phyloP scores from a whole-genome alignment of 2,797 vertebrate species.

The Natrix natrix region DNA sequence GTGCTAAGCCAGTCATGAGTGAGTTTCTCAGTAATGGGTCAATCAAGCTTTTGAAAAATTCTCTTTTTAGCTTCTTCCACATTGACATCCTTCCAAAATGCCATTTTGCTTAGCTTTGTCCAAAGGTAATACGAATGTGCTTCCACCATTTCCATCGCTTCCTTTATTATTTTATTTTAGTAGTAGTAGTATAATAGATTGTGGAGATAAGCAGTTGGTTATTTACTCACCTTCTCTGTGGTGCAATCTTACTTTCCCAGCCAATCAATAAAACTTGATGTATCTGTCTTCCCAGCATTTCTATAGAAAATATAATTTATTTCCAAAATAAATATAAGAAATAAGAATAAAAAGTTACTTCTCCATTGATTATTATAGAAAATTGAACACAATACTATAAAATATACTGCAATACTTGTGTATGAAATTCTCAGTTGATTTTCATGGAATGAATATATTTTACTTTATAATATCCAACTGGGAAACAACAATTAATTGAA shows the following conservation, averaged over 20 bases:
- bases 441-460: not conserved
- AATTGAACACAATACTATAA: constrained; percentile 1
- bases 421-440: not conserved
- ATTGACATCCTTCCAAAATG: not conserved
- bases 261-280: not conserved
- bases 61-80: not conserved
- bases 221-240: not conserved
- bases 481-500: constrained; percentile 30
- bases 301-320: not conserved
- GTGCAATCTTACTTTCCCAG: not conserved
- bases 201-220: not conserved
- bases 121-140: not conserved
- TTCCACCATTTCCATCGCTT: not conserved
- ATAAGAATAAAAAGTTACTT: not conserved
- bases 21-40: not conserved
- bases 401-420: constrained; percentile 3
- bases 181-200: not conserved
- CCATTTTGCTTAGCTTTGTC: not conserved
- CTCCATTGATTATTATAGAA: constrained; percentile 1
- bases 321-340: not conserved
- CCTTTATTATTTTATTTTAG: not conserved
- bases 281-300: not conserved
- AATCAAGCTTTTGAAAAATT: not conserved
- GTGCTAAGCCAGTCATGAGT: not conserved
- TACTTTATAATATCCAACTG: constrained; percentile 30